These are phyloP conservation scores for Camelus bactrianus DNA, from an alignment of 2,113 vertebrate genomes.

Conservation along the genomic window DNA sequence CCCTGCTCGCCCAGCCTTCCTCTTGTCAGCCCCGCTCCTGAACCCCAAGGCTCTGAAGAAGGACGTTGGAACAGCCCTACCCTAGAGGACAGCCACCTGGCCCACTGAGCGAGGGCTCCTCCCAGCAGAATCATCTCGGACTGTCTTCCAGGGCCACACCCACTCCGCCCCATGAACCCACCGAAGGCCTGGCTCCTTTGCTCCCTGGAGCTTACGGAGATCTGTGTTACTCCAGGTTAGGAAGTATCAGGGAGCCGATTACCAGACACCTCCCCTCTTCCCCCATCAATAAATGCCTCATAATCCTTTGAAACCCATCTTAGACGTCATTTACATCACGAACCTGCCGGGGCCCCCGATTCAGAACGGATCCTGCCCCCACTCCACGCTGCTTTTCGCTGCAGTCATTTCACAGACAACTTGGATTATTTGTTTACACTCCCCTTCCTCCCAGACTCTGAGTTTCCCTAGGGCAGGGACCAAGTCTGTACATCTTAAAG, in stretches of 20 bases:
- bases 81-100: not conserved
- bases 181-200: not conserved
- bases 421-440: not conserved
- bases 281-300: fast-evolving
- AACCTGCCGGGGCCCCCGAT: not conserved
- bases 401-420: fast-evolving
- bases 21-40: not conserved
- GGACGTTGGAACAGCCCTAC: not conserved
- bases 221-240: not conserved
- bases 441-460: not conserved
- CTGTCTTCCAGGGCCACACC: not conserved
- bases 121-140: not conserved
- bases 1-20: not conserved
- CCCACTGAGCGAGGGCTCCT: not conserved
- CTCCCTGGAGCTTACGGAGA: not conserved
- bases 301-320: not conserved
- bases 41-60: not conserved
- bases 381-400: fast-evolving
- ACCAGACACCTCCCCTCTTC: not conserved
- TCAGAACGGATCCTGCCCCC: not conserved
- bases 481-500: not conserved
- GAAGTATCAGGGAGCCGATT: not conserved
- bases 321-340: not conserved
- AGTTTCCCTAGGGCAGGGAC: not conserved
- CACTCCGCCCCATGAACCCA: fast-evolving